Evolutionary conservation across 1,140 invertebrate species (phyloP).

Genomic region (Brevipalpus yothersi): DNA sequence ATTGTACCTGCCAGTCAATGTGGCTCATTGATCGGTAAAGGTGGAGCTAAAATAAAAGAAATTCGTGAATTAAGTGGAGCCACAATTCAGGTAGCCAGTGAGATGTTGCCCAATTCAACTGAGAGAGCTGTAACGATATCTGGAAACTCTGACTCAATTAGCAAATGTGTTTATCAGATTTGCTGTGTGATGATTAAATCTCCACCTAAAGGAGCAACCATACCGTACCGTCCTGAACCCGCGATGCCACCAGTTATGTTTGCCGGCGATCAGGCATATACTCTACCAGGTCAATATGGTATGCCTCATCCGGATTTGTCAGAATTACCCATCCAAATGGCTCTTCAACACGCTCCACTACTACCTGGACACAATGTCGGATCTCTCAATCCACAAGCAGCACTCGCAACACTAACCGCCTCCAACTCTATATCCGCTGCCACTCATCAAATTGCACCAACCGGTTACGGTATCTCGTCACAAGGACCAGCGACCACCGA

Average conservation of each 20-base stretch:
- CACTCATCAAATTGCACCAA: constrained; percentile 7
- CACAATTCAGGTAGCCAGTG: constrained; percentile 68
- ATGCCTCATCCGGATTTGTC: constrained; percentile 54
- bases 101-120: constrained; percentile 97
- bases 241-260: constrained; percentile 51
- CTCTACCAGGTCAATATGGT: constrained; percentile 83
- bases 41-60: constrained; percentile 96
- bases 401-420: constrained; percentile 5
- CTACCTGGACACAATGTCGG: constrained; percentile 15
- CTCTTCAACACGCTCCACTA: constrained; percentile 17
- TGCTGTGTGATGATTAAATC: constrained; percentile 99
- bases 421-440: constrained; percentile 8
- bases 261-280: constrained; percentile 84
- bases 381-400: constrained; percentile 14
- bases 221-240: constrained; percentile 94
- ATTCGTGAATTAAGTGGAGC: constrained; percentile 47
- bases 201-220: constrained; percentile 93
- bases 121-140: constrained; percentile 97
- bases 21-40: constrained; percentile 96
- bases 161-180: constrained; percentile 96
- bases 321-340: constrained; percentile 17
- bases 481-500: constrained; percentile 55
- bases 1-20: constrained; percentile 98
- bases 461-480: constrained; percentile 2
- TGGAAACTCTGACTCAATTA: constrained; percentile 87